Conservation (phyloP, 1,140 invertebrate genomes). For the Leptopilina clavipes region DNA sequence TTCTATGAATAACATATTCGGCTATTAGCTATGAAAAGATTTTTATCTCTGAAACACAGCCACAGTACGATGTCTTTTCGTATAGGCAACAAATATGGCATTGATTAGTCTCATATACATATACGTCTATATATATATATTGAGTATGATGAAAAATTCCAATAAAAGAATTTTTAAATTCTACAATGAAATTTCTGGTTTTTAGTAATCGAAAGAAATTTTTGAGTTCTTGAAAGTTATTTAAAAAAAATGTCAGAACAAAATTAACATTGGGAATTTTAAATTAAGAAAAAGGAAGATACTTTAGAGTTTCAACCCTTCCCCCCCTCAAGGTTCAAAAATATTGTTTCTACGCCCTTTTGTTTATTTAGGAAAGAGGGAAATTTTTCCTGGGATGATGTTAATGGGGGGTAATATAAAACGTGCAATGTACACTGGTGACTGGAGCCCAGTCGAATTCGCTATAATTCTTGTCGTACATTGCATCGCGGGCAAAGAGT, state of each 20-base stretch:
- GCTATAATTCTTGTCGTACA: conserved; percentile 32
- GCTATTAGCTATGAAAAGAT: conserved; percentile 2
- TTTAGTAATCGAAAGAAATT: too few species aligned
- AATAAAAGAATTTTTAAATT: too few species aligned
- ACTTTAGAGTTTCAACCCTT: too few species aligned
- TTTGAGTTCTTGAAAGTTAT: too few species aligned
- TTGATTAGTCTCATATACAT: conserved; percentile 9
- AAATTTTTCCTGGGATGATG: conserved; percentile 14
- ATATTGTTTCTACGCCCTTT: too few species aligned
- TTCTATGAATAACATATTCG: conserved; percentile 12
- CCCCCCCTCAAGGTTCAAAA: too few species aligned
- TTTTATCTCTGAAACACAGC: conserved; percentile 9
- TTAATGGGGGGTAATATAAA: conserved; percentile 32
- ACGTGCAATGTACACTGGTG: conserved; percentile 26
- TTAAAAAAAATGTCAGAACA: background rate
- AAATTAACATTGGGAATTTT: too few species aligned
- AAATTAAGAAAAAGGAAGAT: too few species aligned
- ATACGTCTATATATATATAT: too few species aligned
- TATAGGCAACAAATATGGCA: conserved; percentile 15
- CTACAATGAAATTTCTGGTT: too few species aligned
- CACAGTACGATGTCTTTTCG: background rate
- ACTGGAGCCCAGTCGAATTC: conserved; percentile 30
- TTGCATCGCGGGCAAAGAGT: conserved; percentile 17
- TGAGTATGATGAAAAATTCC: too few species aligned
- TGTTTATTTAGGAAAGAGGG: conserved; percentile 10